Evolutionary conservation across 2,888 invertebrate genomes (phyloP), one percentile per base, ranked within the genome.

Genomic region (Mesochorus sp.): DNA sequence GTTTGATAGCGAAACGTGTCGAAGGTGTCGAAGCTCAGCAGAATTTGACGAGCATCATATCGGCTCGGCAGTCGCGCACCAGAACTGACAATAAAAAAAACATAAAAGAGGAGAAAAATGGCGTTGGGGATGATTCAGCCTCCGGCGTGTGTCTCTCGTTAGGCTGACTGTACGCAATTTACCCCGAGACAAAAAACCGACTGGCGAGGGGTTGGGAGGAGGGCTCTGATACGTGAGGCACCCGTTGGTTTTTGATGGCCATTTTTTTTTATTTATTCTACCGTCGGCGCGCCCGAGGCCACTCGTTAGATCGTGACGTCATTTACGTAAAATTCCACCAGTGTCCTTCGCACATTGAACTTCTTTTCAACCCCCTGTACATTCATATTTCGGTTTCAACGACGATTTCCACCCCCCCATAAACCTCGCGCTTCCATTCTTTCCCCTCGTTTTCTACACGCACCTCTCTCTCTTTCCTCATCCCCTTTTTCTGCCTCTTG

Each of bases 91-190:
- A 28, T 28, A 28, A 3, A 6, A 39, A 62, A 62, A 39, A 72
- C 34, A 34, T 34, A 64, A 62, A 72, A 72, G 14, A 39, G 26
- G 39, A 10, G 19, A 21, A 12, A 61, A 39, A 47, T 42, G 19
- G 53, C 17, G 62, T 44, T 62, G 17, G 28, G 44, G 8, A 17
- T 21, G 26, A 14, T 17, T 53, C 66, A 72, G 49, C 76, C 51
- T 49, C 28, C 42, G 72, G 66, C 51, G 61, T 53, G 44, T 71
- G 53, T 71, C 44, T 37, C 72, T 77, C 67, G 76, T 77, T 77
- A 67, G 37, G 61, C 21, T 61, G 72, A 77, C 72, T 66, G 67
- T 62, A 61, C 61, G 47, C 21, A 72, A 77, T 67, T 59, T 51
- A n/a, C 62, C 51, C 55, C 42, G 49, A 34, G 51, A 53, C 28